Conservation (phyloP, 2,797 vertebrate species). For the Catharus ustulatus region DNA sequence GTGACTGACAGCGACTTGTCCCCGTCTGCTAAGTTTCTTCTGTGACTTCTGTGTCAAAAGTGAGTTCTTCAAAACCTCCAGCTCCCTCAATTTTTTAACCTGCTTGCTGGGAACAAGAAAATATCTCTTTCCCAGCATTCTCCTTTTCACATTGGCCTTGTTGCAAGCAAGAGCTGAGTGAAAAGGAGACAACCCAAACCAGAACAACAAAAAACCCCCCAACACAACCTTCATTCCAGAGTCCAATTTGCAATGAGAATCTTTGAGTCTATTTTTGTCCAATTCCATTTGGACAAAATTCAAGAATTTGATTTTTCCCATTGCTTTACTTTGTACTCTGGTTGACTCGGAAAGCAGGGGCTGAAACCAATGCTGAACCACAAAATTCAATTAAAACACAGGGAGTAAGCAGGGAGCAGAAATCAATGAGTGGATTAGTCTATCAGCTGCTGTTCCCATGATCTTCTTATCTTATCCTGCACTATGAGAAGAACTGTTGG, state of each 20-base stretch:
- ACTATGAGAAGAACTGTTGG: background rate
- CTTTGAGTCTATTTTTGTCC: slow-evolving; percentile 82
- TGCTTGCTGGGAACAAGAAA: slow-evolving; percentile 79
- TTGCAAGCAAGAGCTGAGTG: slow-evolving; percentile 69
- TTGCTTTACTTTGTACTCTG: slow-evolving; percentile 77
- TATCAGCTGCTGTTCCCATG: slow-evolving; percentile 43
- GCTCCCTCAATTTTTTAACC: slow-evolving; percentile 70
- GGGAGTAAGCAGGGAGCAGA: slow-evolving; percentile 63
- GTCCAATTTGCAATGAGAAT: slow-evolving; percentile 82
- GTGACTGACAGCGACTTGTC: slow-evolving; percentile 34
- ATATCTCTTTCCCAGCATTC: slow-evolving; percentile 78
- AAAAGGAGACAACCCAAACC: slow-evolving; percentile 63
- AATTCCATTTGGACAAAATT: slow-evolving; percentile 82
- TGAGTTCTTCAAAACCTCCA: slow-evolving; percentile 34
- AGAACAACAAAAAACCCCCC: background rate
- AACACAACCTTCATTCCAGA: slow-evolving; percentile 79
- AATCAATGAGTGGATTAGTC: slow-evolving; percentile 60
- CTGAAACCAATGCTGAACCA: slow-evolving; percentile 71
- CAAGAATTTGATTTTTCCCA: slow-evolving; percentile 83
- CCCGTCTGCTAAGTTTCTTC: slow-evolving; percentile 18
- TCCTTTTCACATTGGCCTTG: slow-evolving; percentile 69
- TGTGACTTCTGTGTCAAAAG: slow-evolving; percentile 63
- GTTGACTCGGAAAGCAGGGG: slow-evolving; percentile 71
- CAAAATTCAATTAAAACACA: slow-evolving; percentile 73
- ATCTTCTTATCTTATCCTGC: background rate